Evolutionary conservation across 2,888 invertebrate species (phyloP).

Genomic region (Chrysopilus asiliformis): DNA sequence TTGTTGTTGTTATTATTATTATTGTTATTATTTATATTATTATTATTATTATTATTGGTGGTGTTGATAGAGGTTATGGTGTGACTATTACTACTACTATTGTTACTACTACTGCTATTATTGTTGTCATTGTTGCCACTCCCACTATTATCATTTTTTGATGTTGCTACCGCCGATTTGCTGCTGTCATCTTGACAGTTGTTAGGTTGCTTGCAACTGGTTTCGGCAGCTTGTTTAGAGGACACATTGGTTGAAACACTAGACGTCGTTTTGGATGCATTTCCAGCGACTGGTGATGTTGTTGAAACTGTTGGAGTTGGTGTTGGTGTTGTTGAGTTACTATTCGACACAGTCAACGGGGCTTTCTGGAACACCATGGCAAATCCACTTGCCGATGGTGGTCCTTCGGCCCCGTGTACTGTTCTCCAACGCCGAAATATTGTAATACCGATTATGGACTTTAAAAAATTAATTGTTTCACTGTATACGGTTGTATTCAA

Average conservation of each 20-base stretch:
- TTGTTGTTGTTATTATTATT: background rate
- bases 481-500: background rate
- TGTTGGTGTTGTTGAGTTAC: conserved; percentile 4
- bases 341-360: conserved; percentile 10
- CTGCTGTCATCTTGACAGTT: conserved; percentile 2
- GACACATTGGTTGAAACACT: too few species aligned
- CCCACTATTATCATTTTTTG: conserved; percentile 6
- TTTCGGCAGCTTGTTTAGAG: too few species aligned
- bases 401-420: conserved; percentile 19
- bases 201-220: too few species aligned
- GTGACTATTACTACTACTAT: conserved; percentile 1
- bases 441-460: conserved; percentile 18
- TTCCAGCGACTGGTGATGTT: conserved; percentile 2
- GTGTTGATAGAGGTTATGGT: background rate
- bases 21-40: conserved; percentile 1
- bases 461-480: conserved; percentile 5
- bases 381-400: conserved; percentile 18
- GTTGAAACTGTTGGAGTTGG: conserved; percentile 1
- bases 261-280: too few species aligned
- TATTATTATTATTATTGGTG: background rate
- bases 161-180: too few species aligned
- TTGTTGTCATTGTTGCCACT: conserved; percentile 6
- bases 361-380: conserved; percentile 19
- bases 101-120: conserved; percentile 7
- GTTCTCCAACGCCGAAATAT: conserved; percentile 20